phyloP scores from a whole-genome alignment of 2,888 invertebrate species.

The Quadroppia sp. region DNA sequence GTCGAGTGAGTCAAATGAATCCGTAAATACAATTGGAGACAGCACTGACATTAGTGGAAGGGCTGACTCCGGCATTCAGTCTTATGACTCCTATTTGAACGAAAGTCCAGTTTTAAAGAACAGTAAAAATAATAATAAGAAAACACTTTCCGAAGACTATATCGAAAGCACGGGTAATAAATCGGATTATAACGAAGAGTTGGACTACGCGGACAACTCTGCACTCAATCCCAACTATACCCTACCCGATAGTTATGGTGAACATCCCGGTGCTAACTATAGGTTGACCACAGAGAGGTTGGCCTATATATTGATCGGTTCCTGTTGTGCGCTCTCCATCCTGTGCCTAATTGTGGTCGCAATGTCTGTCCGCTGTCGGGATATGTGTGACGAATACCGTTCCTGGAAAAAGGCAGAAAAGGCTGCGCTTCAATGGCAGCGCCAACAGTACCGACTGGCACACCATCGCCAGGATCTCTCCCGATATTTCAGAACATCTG shows the following conservation, averaged over 20 bases:
- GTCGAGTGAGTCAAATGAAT: slow-evolving; percentile 5
- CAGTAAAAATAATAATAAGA: not conserved
- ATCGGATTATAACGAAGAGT: not conserved
- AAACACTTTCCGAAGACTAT: slow-evolving; percentile 4
- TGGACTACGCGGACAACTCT: slow-evolving; percentile 21
- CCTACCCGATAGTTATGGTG: slow-evolving; percentile 8
- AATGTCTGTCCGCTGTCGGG: slow-evolving; percentile 43
- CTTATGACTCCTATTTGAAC: not conserved
- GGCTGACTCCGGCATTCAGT: not conserved
- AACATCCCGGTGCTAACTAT: slow-evolving; percentile 30
- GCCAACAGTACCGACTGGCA: slow-evolving; percentile 35
- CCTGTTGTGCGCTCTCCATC: slow-evolving; percentile 44
- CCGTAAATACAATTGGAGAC: not conserved
- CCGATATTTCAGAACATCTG: slow-evolving; percentile 38
- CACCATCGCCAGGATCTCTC: slow-evolving; percentile 34
- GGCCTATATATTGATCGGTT: slow-evolving; percentile 44
- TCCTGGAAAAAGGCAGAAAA: slow-evolving; percentile 44
- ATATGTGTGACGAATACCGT: slow-evolving; percentile 45
- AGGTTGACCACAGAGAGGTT: slow-evolving; percentile 44
- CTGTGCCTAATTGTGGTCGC: slow-evolving; percentile 44
- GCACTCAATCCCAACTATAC: slow-evolving; percentile 20
- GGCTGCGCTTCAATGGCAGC: slow-evolving; percentile 42
- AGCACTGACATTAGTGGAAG: not conserved
- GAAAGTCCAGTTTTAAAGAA: not conserved
- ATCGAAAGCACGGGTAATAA: not conserved